phyloP scores from a whole-genome alignment of 2,113 vertebrate species.

The Odocoileus hemionus region DNA sequence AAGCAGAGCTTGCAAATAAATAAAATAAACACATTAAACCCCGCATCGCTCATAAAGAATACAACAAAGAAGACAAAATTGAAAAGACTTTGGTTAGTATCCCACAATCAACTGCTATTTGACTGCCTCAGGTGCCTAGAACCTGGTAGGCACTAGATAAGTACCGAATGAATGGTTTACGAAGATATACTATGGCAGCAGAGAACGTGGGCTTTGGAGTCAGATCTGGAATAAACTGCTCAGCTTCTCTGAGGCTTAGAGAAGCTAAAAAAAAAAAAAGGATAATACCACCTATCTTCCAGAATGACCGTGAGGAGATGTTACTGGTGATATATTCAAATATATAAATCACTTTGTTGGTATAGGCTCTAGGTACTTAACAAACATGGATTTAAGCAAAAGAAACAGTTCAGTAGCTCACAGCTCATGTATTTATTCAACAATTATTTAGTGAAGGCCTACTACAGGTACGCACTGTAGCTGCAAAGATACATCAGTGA shows the following conservation, averaged over 20 bases:
- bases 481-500: neutral
- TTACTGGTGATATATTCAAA: neutral
- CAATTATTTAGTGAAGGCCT: neutral
- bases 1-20: neutral
- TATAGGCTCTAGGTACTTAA: neutral
- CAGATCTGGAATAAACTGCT: neutral
- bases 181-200: neutral
- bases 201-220: neutral
- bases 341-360: neutral
- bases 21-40: neutral
- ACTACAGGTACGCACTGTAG: neutral
- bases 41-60: neutral
- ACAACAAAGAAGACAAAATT: neutral
- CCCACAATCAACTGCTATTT: neutral
- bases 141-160: neutral
- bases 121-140: neutral
- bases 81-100: neutral
- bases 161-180: neutral
- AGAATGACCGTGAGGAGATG: neutral
- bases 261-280: neutral
- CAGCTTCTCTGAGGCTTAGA: neutral
- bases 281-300: neutral
- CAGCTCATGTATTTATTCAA: neutral
- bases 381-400: neutral
- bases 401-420: neutral